phyloP scores from a whole-genome alignment of 2,888 invertebrate species.

The Meloe dianella region DNA sequence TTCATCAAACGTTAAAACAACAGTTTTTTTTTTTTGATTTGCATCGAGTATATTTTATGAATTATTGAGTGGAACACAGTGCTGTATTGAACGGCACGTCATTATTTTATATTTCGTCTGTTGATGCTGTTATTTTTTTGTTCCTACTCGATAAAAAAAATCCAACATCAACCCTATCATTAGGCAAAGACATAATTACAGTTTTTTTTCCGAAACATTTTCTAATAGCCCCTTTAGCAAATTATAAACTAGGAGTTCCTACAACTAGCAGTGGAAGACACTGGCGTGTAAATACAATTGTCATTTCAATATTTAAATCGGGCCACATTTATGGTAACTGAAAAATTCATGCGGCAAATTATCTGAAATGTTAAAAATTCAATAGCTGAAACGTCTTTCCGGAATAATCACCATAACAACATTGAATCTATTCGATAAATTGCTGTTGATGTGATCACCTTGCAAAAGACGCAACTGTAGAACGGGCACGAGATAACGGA shows the following conservation, averaged over 20 bases:
- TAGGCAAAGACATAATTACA: slow-evolving; percentile 23
- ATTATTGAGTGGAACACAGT: slow-evolving; percentile 41
- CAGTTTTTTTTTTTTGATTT: slow-evolving; percentile 48
- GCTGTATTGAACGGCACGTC: slow-evolving; percentile 17
- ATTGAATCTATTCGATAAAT: too few relatives aligned
- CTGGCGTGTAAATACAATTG: not conserved
- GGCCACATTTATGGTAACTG: not conserved
- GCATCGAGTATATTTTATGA: slow-evolving; percentile 47
- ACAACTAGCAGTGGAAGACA: not conserved
- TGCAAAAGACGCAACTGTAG: not conserved
- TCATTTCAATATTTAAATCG: not conserved
- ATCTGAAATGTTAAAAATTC: not conserved
- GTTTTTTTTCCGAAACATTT: slow-evolving; percentile 14
- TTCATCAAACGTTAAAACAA: slow-evolving; percentile 50
- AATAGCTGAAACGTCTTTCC: not conserved
- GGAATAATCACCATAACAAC: not conserved
- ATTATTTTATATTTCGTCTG: slow-evolving; percentile 28
- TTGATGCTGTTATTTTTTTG: slow-evolving; percentile 20
- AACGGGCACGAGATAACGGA: slow-evolving; percentile 15
- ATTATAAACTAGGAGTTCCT: slow-evolving; percentile 20
- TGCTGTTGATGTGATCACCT: not conserved
- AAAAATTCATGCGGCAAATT: slow-evolving; percentile 4
- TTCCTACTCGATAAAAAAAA: slow-evolving; percentile 10
- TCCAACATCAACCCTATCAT: slow-evolving; percentile 31
- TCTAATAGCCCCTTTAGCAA: slow-evolving; percentile 20